Percentiles rank a stretch among this genome's conserved stretches.
phyloP scores from a whole-genome alignment of 2,797 vertebrate genomes.

The Peromyscus aztecus region DNA sequence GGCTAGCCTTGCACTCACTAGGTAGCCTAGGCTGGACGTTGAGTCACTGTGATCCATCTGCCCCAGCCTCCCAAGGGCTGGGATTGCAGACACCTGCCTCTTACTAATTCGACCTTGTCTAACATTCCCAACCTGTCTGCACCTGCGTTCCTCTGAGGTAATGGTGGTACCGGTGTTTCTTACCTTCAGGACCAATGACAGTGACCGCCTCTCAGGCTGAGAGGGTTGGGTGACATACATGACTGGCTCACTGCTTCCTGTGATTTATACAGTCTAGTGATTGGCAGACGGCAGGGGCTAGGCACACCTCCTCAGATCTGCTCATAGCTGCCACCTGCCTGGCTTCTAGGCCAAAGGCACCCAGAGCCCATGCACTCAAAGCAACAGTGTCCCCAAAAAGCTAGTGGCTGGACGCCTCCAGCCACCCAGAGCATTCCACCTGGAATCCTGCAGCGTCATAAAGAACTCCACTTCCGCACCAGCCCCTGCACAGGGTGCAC shows the following conservation, averaged over 20 bases:
- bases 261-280: neutral
- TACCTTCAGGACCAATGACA: neutral
- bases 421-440: fast-evolving
- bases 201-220: neutral
- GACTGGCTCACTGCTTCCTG: neutral
- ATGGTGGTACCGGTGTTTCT: neutral
- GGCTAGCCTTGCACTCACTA: neutral
- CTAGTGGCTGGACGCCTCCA: too few species aligned
- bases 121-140: constrained; percentile 17
- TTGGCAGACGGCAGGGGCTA: neutral
- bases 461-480: neutral
- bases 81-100: neutral
- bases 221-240: neutral
- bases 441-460: neutral
- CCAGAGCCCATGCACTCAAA: neutral
- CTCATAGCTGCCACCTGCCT: neutral
- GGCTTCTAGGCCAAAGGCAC: neutral
- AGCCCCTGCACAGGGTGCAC: neutral
- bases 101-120: neutral
- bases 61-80: neutral
- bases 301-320: neutral
- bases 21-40: neutral
- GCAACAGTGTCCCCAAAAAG: neutral
- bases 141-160: neutral
- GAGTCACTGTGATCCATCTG: neutral